A percentile compares a stretch with the other conserved stretches of the same genome.
Conservation (phyloP, 2,797 vertebrate species). For the Crypturellus tataupa region DNA sequence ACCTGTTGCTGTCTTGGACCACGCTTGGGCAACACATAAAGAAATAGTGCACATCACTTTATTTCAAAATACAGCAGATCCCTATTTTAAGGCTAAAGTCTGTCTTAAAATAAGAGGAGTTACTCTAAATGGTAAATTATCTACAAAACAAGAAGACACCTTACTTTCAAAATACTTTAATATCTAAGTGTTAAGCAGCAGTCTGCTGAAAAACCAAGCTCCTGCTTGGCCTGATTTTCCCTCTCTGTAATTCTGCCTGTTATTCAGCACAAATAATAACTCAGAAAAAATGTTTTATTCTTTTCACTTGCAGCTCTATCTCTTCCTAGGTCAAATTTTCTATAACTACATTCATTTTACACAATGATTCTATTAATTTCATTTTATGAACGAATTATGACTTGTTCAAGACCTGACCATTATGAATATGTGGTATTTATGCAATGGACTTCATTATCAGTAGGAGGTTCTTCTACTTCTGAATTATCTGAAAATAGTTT, state of each 20-base stretch:
- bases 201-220: not conserved
- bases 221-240: not conserved
- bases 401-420: not conserved
- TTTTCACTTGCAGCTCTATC: not conserved
- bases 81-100: not conserved
- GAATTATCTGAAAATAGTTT: conserved; percentile 23
- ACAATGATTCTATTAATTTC: not conserved
- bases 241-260: not conserved
- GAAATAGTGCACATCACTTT: fast-evolving
- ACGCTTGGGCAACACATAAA: not conserved
- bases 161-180: not conserved
- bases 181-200: not conserved
- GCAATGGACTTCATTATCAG: not conserved
- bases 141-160: not conserved
- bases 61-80: not conserved
- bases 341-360: conserved; percentile 20
- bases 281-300: not conserved
- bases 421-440: not conserved
- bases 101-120: not conserved
- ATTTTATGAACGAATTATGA: not conserved
- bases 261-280: not conserved
- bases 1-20: not conserved
- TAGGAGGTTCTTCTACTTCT: not conserved
- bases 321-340: conserved; percentile 25
- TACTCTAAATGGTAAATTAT: not conserved